phyloP scores from a whole-genome alignment of 1,140 invertebrate species.

The Rhopalosiphum padi region DNA sequence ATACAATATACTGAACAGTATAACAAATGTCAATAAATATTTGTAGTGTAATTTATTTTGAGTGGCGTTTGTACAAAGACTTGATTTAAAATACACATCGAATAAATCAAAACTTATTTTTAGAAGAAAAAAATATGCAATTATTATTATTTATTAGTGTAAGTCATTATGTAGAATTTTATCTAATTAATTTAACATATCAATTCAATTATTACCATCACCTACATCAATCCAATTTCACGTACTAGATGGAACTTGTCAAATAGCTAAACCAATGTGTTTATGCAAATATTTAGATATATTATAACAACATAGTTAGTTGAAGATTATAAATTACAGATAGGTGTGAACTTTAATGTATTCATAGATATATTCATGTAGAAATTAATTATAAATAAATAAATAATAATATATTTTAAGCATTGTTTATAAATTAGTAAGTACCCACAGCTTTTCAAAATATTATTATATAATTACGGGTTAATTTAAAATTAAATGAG shows the following conservation, averaged over 20 bases:
- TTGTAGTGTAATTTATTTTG: background rate
- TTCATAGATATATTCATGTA: background rate
- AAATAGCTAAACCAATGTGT: background rate
- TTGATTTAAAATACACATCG: background rate
- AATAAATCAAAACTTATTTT: background rate
- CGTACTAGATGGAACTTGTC: background rate
- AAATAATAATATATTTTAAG: background rate
- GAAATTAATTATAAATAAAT: background rate
- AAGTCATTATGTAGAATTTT: background rate
- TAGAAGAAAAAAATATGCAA: background rate
- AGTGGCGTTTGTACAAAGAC: background rate
- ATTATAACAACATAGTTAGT: background rate
- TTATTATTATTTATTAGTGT: background rate
- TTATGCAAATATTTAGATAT: background rate
- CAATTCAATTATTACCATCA: background rate
- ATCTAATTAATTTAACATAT: background rate
- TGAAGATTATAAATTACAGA: background rate
- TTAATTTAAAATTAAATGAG: background rate
- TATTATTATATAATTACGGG: background rate
- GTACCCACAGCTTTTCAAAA: background rate
- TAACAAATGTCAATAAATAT: slow-evolving; percentile 29
- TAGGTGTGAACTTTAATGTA: background rate
- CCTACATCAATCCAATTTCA: background rate
- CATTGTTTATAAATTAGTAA: background rate
- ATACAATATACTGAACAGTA: background rate